Percentiles rank a stretch among this genome's conserved stretches.
These are phyloP conservation scores for Xerus inauris DNA, from an alignment of 2,113 vertebrate genomes.

Conservation along the genomic window DNA sequence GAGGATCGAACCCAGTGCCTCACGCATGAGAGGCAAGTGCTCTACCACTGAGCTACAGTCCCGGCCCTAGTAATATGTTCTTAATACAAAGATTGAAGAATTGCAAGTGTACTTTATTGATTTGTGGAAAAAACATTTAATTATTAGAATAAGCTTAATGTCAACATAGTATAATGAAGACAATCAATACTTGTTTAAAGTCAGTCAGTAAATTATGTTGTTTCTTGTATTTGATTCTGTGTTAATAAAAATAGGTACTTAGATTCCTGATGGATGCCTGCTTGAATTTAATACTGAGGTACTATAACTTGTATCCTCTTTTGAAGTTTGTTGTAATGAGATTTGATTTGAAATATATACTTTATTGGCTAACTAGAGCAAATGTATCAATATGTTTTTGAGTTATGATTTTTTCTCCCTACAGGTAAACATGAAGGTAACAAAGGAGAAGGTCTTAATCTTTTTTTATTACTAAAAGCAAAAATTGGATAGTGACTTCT, in stretches of 20 bases:
- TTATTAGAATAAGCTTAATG: not conserved
- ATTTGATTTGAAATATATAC: slow-evolving; percentile 15
- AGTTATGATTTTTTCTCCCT: slow-evolving; percentile 63
- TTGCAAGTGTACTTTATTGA: not conserved
- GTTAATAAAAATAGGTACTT: slow-evolving; percentile 37
- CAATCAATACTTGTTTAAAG: not conserved
- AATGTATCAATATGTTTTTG: not conserved
- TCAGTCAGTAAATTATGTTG: not conserved
- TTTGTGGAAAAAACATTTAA: slow-evolving; percentile 16
- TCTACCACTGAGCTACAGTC: no score
- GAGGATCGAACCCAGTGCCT: no score
- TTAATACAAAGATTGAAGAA: not conserved
- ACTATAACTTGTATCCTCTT: slow-evolving; percentile 4
- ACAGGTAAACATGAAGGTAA: slow-evolving; percentile 88
- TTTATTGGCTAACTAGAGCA: slow-evolving; percentile 5
- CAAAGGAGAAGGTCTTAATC: slow-evolving; percentile 63
- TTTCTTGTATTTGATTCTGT: slow-evolving; percentile 23
- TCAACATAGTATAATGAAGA: not conserved
- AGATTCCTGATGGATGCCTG: not conserved
- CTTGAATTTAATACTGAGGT: slow-evolving; percentile 18
- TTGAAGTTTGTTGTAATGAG: slow-evolving; percentile 30
- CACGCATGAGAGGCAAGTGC: no score
- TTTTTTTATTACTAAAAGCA: slow-evolving; percentile 60
- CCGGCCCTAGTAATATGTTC: not conserved
- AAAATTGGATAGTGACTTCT: slow-evolving; percentile 2